Evolutionary conservation across 1,140 invertebrate species (phyloP).

Genomic region (Eriosoma lanigerum): DNA sequence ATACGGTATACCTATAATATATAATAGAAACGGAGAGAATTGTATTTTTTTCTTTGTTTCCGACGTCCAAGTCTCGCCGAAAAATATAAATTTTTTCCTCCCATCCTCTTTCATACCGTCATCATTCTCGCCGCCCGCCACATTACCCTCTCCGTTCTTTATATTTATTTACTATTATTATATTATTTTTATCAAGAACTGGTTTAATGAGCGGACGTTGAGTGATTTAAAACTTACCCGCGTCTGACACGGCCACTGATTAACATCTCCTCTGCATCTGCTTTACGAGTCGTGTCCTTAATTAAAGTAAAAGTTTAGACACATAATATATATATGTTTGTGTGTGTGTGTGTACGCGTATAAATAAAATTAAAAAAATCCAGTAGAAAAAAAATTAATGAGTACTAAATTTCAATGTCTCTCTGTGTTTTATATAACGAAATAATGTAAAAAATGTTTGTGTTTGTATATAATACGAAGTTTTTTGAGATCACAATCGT

Average conservation of each 20-base stretch:
- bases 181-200: constrained; percentile 36
- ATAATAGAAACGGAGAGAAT: neutral
- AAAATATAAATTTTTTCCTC: neutral
- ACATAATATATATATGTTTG: constrained; percentile 33
- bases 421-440: constrained; percentile 25
- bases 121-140: neutral
- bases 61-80: neutral
- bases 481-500: too few species aligned
- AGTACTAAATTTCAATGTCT: constrained; percentile 47
- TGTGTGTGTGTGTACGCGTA: neutral
- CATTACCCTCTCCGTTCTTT: neutral
- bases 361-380: neutral
- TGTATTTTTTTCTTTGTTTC: neutral
- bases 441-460: neutral
- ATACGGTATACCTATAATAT: too few species aligned
- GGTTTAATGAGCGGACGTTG: constrained; percentile 49
- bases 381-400: constrained; percentile 42
- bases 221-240: constrained; percentile 50
- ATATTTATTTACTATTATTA: constrained; percentile 11
- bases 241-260: constrained; percentile 47
- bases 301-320: constrained; percentile 51
- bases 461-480: too few species aligned
- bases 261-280: constrained; percentile 50
- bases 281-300: constrained; percentile 46
- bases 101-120: too few species aligned